These are phyloP conservation scores for Catostomus latipinnis DNA, from an alignment of 2,797 vertebrate species.

Conservation along the genomic window DNA sequence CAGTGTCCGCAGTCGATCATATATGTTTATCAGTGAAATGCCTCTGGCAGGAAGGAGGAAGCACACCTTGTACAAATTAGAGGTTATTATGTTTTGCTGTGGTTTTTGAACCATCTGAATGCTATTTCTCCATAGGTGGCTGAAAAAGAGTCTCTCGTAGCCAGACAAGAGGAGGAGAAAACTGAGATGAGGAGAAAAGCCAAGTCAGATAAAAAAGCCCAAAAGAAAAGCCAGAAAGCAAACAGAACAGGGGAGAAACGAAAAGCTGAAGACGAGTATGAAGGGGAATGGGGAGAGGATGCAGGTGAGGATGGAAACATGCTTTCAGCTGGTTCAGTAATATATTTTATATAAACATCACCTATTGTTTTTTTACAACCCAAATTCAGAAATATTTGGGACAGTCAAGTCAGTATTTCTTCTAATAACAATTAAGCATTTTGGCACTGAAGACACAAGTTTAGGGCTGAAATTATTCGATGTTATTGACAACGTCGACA, in stretches of 20 bases:
- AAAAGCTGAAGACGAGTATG: slow-evolving; percentile 77
- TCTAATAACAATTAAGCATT: too few relatives aligned
- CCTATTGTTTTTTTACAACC: too few relatives aligned
- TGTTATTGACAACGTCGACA: too few relatives aligned
- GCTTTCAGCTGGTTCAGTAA: too few relatives aligned
- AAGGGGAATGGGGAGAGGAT: slow-evolving; percentile 69
- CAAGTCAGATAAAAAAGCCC: slow-evolving; percentile 85
- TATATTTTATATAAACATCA: too few relatives aligned
- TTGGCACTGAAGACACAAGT: too few relatives aligned
- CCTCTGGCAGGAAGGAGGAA: neutral
- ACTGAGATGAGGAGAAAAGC: slow-evolving; percentile 82
- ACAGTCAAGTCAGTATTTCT: too few relatives aligned
- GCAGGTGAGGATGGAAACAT: neutral
- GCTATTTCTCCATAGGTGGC: slow-evolving; percentile 78
- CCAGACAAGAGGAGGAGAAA: slow-evolving; percentile 83
- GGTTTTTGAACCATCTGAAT: neutral
- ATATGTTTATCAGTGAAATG: neutral
- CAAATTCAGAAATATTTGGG: too few relatives aligned
- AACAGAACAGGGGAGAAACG: slow-evolving; percentile 80
- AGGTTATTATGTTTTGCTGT: neutral
- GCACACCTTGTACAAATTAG: neutral
- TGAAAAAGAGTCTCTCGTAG: slow-evolving; percentile 86
- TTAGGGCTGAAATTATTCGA: too few relatives aligned
- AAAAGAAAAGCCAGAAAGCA: slow-evolving; percentile 84
- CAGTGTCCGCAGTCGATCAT: too few relatives aligned